Evolutionary conservation across 2,888 invertebrate species (phyloP), one percentile per base, ranked within the genome.

Genomic region (Macaria liturata): DNA sequence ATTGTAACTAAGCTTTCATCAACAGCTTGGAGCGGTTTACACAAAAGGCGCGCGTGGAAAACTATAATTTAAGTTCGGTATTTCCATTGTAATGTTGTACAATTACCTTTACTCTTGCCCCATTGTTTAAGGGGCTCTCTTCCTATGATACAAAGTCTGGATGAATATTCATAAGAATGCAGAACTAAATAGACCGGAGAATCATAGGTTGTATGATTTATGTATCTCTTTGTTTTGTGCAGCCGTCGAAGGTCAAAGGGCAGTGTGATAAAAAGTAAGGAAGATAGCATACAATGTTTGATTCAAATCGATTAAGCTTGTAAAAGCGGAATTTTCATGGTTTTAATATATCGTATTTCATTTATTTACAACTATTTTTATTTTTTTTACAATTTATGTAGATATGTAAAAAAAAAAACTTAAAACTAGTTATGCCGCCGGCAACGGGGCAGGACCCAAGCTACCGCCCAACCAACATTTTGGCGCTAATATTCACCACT

Each of bases 21-120:
- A 54, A 49, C 42, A 60, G 48, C 57, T 46, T 32, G 9, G 32
- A 69, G 72, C 71, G 72, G 75, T 77, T 78, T 75, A 67, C 69
- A 72, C 70, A 55, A 60, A 65, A 74, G 72, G 72, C 73, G 69
- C 76, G 77, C 74, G 76, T 76, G 78, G 82, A 86, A 83, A 83
- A 80, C 79, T 82, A 83, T 86, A 84, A 86, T 88, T 85, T 84
- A 72, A 72, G 76, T 67, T 66, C 63, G 81, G 83, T 84, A 84
- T 88, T 80, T 77, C 79, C 84, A 85, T 87, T 86, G 86, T 83
- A 77, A 76, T 77, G 72, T 34, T 9, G 46, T 44, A 70, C 62
- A 60, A 65, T 60, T 75, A 72, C 72, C 71, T 76, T 81, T 80
- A 75, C 75, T 80, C 74, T 74, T 76, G 64, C 69, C 67, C 74